Base-by-base conservation (phyloP, 1,140 invertebrate species). In the Drosophila quadrilineata region DNA sequence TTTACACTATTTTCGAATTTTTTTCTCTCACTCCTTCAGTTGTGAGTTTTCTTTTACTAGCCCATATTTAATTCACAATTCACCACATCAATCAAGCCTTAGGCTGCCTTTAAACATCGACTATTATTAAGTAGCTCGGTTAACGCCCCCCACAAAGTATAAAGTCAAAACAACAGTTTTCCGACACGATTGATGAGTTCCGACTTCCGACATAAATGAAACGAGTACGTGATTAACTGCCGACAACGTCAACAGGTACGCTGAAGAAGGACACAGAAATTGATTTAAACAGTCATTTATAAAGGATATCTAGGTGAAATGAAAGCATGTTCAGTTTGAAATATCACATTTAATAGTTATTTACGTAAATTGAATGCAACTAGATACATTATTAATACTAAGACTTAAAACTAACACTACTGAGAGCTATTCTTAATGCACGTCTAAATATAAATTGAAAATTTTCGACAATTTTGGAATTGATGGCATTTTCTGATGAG, bases 161-260 rank as follows among this genome's bases (percentile, higher is more conserved):
- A 6, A 67, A 70, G 66, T 63, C 77, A 66, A 71, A 79, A 85
- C 71, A 79, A 59, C 53, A 57, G 60, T 62, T 59, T 62, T 50
- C 73, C 70, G 14, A 36, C 64, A 72, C 54, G 65, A 85, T 86
- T 85, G 72, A 85, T 85, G 79, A 85, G 79, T 85, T 85, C 79
- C 79, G 79, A 84, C 79, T 85, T 85, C 79, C 80, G 75, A 85
- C 57, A 49, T 33, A 70, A 28, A 50, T 14, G 14, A 5, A 52
- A 53, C 22, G 3, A 8, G 9, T 19, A 36, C 29, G 70, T 84
- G 79, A 84, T 84, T 79, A 68, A 85, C 71, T 52, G 66, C 74
- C 36, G 77, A 31, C 43, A 75, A 75, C 76, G 54, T 82, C 76
- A 84, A 77, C 77, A 84, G 73, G 76, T 76, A 73, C 38, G 53